These are phyloP conservation scores for Mormoops blainvillei DNA, from an alignment of 2,113 vertebrate species.

Conservation along the genomic window DNA sequence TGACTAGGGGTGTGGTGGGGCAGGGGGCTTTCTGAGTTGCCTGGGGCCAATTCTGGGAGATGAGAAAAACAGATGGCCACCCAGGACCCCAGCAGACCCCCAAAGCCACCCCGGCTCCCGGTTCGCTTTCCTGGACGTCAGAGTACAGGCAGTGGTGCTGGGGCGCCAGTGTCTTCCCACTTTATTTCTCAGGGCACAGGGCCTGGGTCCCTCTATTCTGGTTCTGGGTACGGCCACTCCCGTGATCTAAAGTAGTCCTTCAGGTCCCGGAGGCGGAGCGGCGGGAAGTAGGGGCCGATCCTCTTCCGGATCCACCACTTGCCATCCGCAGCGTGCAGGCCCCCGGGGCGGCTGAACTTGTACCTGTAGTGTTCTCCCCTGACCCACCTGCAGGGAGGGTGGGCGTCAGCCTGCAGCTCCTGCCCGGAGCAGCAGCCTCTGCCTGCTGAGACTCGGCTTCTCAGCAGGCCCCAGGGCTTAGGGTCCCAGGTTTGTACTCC, in stretches of 20 bases:
- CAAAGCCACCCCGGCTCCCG: too few species aligned
- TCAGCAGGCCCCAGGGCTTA: background rate
- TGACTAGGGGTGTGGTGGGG: background rate
- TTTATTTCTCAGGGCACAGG: background rate
- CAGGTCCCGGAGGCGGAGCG: slow-evolving; percentile 85
- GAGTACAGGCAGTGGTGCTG: background rate
- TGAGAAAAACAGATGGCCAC: background rate
- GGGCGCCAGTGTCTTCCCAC: background rate
- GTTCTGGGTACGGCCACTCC: slow-evolving; percentile 83
- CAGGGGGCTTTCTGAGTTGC: background rate
- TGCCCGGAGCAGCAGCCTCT: background rate
- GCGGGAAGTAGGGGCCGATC: slow-evolving; percentile 91
- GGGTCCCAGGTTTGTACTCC: background rate
- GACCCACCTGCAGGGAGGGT: slow-evolving; percentile 84
- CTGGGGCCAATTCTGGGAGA: background rate
- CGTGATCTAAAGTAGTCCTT: slow-evolving; percentile 87
- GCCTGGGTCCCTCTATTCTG: background rate
- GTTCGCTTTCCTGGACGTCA: background rate
- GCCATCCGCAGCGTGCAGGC: slow-evolving; percentile 81
- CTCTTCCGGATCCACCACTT: slow-evolving; percentile 93
- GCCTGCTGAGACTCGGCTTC: background rate
- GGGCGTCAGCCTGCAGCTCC: background rate
- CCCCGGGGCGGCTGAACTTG: slow-evolving; percentile 87
- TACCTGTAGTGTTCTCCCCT: slow-evolving; percentile 92
- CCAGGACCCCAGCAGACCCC: background rate